A percentile compares a stretch with the other conserved stretches of the same genome.
Conservation (phyloP, 2,113 vertebrate species). For the Percopsis transmontana region DNA sequence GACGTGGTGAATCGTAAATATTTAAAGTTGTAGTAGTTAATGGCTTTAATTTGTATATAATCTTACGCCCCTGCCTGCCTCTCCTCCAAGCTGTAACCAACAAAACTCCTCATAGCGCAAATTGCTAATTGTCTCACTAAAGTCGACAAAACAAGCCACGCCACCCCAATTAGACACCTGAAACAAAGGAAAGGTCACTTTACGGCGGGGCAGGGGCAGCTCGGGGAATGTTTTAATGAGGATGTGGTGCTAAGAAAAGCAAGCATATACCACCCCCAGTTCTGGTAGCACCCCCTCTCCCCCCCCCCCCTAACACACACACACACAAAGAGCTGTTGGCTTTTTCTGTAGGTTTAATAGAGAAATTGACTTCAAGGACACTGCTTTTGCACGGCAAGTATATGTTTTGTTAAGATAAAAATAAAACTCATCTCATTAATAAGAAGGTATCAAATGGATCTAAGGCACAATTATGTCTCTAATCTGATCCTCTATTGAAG, state of each 20-base stretch:
- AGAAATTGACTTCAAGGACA: too few relatives aligned
- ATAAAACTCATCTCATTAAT: neutral
- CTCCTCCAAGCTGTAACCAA: slow-evolving; percentile 46
- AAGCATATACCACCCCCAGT: neutral
- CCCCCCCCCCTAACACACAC: too few relatives aligned
- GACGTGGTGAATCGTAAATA: too few relatives aligned
- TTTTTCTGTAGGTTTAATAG: too few relatives aligned
- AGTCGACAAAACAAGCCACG: slow-evolving; percentile 73
- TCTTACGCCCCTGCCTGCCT: slow-evolving; percentile 40
- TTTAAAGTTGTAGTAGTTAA: too few relatives aligned
- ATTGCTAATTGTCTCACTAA: slow-evolving; percentile 77
- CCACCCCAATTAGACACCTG: slow-evolving; percentile 77
- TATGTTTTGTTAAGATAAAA: neutral
- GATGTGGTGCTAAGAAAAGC: slow-evolving; percentile 65
- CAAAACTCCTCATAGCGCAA: slow-evolving; percentile 55
- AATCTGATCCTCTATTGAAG: neutral
- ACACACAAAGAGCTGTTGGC: neutral
- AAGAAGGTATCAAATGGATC: neutral
- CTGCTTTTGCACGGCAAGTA: neutral
- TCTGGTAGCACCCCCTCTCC: slow-evolving; percentile 45
- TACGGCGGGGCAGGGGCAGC: slow-evolving; percentile 66
- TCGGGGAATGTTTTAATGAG: slow-evolving; percentile 79
- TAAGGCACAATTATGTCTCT: neutral
- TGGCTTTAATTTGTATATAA: slow-evolving; percentile 27
- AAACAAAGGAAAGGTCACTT: slow-evolving; percentile 70